Evolutionary conservation across 2,113 vertebrate species (phyloP).

Genomic region (Nicator chloris): DNA sequence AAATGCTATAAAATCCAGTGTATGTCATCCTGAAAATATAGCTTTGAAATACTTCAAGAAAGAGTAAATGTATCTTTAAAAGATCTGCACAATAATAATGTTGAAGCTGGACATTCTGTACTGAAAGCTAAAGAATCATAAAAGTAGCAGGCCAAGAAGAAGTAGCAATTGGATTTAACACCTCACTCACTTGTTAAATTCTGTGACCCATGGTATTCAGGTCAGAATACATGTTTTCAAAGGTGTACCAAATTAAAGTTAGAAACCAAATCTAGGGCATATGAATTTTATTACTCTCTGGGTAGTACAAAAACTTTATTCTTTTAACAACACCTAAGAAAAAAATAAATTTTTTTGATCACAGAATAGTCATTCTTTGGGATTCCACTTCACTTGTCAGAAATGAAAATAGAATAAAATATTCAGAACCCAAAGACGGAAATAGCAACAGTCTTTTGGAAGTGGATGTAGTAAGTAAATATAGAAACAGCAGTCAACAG

Average conservation of each 20-base stretch:
- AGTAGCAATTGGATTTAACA: not conserved
- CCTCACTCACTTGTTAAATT: not conserved
- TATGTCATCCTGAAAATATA: not conserved
- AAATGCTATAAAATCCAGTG: not conserved
- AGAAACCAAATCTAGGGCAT: not conserved
- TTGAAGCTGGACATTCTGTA: not conserved
- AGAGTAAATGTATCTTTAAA: not conserved
- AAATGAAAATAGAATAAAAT: conserved; percentile 12
- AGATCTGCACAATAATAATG: not conserved
- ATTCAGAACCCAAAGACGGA: not conserved
- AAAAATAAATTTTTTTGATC: not conserved
- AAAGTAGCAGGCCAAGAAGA: not conserved
- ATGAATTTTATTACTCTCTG: not conserved
- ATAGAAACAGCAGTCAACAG: not conserved
- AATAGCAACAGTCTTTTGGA: not conserved
- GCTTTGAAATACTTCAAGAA: not conserved
- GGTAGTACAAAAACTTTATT: not conserved
- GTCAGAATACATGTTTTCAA: not conserved
- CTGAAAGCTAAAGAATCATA: not conserved
- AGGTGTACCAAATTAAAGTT: not conserved
- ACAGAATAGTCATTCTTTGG: not conserved
- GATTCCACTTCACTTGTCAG: not conserved
- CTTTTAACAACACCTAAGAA: not conserved
- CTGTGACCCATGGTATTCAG: not conserved
- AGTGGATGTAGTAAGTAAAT: not conserved